Evolutionary conservation across 2,888 invertebrate genomes (phyloP).

Genomic region (Cephalotes varians): DNA sequence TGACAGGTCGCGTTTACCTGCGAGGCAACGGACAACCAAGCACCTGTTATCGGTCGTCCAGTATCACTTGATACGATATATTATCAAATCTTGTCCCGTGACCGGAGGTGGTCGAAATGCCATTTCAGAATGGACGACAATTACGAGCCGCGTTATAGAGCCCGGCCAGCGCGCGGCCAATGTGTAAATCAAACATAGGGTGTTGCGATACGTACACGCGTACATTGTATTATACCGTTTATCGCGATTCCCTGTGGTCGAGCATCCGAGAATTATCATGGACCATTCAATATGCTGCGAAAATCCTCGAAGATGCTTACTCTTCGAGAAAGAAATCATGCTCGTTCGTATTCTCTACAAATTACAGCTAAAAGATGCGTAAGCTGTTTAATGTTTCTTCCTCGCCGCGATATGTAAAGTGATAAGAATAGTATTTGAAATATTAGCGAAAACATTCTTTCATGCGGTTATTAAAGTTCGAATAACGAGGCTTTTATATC

Average conservation of each 20-base stretch:
- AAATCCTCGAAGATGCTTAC: not conserved
- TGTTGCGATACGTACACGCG: conserved; percentile 44
- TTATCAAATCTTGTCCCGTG: conserved; percentile 66
- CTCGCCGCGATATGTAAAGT: not conserved
- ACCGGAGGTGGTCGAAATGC: conserved; percentile 59
- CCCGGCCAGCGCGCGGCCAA: conserved; percentile 32
- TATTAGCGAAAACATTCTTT: not conserved
- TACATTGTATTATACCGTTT: conserved; percentile 21
- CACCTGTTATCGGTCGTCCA: conserved; percentile 71
- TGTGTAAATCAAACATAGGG: conserved; percentile 53
- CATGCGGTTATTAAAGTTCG: not conserved
- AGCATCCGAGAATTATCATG: conserved; percentile 28
- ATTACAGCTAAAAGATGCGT: not conserved
- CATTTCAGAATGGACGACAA: conserved; percentile 64
- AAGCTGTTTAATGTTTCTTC: not conserved
- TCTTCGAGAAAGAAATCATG: not conserved
- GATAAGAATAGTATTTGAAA: not conserved
- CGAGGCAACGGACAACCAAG: conserved; percentile 58
- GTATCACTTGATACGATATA: conserved; percentile 64
- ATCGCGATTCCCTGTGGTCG: conserved; percentile 35
- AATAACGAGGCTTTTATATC: not conserved
- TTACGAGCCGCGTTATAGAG: conserved; percentile 49
- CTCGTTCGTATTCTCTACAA: not conserved
- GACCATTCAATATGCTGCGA: not conserved
- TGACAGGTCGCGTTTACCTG: conserved; percentile 58